These are phyloP conservation scores for Chionis minor DNA, from an alignment of 2,113 vertebrate species.

Conservation along the genomic window DNA sequence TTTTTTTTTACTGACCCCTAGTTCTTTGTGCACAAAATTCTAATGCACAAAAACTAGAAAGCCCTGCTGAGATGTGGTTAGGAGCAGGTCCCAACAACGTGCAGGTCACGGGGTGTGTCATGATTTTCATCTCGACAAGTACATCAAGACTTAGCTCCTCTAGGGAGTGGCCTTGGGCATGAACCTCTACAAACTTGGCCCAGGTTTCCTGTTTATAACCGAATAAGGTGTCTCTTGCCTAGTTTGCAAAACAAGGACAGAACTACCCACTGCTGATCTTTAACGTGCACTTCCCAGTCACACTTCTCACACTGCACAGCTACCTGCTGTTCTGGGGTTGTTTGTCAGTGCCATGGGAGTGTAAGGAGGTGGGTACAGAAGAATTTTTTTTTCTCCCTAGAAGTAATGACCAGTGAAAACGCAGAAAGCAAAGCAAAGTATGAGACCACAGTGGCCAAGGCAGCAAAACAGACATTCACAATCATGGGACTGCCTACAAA, in stretches of 20 bases:
- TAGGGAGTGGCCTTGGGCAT: conserved; percentile 8
- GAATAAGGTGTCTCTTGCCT: not conserved
- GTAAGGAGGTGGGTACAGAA: not conserved
- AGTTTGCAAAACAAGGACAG: not conserved
- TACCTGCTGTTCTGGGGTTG: not conserved
- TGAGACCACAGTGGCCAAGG: not conserved
- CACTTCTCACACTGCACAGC: not conserved
- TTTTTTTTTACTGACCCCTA: not conserved
- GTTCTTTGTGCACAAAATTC: not conserved
- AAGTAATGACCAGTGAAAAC: not conserved
- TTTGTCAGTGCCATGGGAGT: not conserved
- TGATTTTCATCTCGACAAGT: conserved; percentile 9
- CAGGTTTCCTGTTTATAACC: conserved; percentile 10
- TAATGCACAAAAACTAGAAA: not conserved
- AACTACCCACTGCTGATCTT: not conserved
- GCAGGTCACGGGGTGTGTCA: not conserved
- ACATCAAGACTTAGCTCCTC: not conserved
- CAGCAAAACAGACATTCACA: not conserved
- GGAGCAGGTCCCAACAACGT: not conserved
- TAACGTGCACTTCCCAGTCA: not conserved
- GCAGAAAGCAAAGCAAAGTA: not conserved
- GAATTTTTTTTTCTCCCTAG: not conserved
- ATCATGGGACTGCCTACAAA: not conserved
- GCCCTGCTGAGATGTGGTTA: not conserved
- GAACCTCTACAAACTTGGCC: conserved; percentile 20